Percentiles rank a stretch among this genome's conserved stretches.
These are phyloP conservation scores for Meriones psammophilus DNA, from an alignment of 2,797 vertebrate genomes.

Conservation along the genomic window DNA sequence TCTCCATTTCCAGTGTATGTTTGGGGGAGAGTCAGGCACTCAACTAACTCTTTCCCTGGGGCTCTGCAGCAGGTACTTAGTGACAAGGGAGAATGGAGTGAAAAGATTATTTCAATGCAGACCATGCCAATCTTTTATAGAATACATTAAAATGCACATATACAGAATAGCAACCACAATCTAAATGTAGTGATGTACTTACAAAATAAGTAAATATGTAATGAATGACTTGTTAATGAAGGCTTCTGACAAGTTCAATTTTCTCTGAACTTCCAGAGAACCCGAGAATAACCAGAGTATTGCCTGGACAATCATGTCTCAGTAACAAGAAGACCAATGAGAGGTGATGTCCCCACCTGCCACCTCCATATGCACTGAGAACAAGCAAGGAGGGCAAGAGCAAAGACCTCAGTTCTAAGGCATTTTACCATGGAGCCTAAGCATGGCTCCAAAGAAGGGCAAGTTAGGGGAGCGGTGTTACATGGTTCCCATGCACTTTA, in stretches of 20 bases:
- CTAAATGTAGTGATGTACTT: neutral
- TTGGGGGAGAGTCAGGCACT: neutral
- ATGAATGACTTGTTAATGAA: slow-evolving; percentile 17
- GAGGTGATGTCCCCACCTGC: neutral
- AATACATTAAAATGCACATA: slow-evolving; percentile 29
- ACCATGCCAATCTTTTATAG: neutral
- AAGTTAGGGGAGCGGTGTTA: neutral
- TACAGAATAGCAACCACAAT: neutral
- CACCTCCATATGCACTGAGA: neutral
- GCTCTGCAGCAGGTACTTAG: neutral
- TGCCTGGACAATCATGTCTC: neutral
- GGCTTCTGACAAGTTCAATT: neutral
- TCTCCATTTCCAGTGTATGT: neutral
- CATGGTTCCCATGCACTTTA: neutral
- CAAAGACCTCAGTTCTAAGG: neutral
- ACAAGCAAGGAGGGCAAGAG: neutral
- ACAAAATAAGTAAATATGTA: neutral
- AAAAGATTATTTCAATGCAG: slow-evolving; percentile 24
- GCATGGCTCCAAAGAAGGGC: neutral
- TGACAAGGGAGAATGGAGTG: neutral
- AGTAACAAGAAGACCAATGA: neutral
- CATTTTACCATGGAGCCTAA: neutral
- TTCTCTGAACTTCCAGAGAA: neutral
- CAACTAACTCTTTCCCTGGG: neutral
- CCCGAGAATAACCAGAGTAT: neutral